Evolutionary conservation across 2,797 vertebrate species (phyloP).

Genomic region (Megalops cyprinoides): DNA sequence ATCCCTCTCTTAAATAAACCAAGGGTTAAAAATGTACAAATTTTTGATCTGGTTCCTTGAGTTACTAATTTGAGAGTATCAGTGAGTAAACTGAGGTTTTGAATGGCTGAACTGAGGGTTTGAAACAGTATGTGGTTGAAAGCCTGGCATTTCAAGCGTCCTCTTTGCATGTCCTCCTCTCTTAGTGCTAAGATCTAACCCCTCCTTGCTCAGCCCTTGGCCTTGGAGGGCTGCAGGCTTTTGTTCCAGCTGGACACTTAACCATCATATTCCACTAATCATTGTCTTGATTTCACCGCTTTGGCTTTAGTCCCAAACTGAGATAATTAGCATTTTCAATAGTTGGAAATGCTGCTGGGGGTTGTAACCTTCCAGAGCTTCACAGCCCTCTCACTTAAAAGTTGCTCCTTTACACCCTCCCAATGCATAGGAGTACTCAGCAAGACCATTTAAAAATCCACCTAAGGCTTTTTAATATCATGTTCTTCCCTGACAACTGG

Average conservation of each 20-base stretch:
- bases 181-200: background rate
- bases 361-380: too few relatives aligned
- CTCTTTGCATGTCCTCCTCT: background rate
- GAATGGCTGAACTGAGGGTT: background rate
- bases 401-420: too few relatives aligned
- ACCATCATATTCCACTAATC: background rate
- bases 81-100: background rate
- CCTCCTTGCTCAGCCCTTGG: background rate
- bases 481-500: background rate
- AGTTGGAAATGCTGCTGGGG: background rate
- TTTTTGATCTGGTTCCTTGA: too few relatives aligned
- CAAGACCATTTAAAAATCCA: background rate
- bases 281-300: background rate
- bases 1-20: too few relatives aligned
- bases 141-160: background rate
- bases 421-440: too few relatives aligned
- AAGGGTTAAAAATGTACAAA: too few relatives aligned
- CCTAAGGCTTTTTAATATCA: background rate
- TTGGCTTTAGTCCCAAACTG: background rate
- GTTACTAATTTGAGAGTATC: background rate
- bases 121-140: background rate
- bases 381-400: too few relatives aligned
- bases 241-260: background rate
- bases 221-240: too few relatives aligned
- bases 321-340: background rate